A percentile compares a stretch with the other conserved stretches of the same genome.
These are phyloP conservation scores for Calcarius lapponicus DNA, from an alignment of 2,797 vertebrate species.

Conservation along the genomic window DNA sequence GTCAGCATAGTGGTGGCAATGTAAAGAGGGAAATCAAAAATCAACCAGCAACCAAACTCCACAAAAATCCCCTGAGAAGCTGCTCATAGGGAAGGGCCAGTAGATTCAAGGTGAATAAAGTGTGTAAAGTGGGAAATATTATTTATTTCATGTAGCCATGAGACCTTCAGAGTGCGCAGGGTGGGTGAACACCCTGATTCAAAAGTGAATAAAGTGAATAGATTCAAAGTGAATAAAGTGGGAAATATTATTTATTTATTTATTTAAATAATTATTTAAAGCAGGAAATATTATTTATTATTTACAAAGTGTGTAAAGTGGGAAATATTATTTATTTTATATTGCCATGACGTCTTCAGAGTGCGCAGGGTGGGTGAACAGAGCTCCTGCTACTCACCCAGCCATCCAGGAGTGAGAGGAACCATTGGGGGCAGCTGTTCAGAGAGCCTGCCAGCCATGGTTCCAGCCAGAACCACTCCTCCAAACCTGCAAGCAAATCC, in stretches of 20 bases:
- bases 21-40: neutral
- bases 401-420: neutral
- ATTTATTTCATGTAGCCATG: neutral
- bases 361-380: neutral
- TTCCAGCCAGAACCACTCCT: neutral
- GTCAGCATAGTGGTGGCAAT: neutral
- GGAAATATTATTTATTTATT: neutral
- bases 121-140: neutral
- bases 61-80: neutral
- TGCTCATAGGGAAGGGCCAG: neutral
- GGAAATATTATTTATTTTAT: no score
- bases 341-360: no score
- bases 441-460: neutral
- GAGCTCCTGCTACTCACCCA: neutral
- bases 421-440: rapidly evolving
- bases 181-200: no score
- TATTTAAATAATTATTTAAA: no score
- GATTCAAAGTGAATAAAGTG: neutral
- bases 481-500: neutral
- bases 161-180: neutral
- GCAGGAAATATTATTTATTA: no score
- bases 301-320: no score
- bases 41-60: neutral
- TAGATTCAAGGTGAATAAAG: neutral
- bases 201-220: no score